Evolutionary conservation across 2,113 vertebrate genomes (phyloP).

Genomic region (Ailuropoda melanoleuca): DNA sequence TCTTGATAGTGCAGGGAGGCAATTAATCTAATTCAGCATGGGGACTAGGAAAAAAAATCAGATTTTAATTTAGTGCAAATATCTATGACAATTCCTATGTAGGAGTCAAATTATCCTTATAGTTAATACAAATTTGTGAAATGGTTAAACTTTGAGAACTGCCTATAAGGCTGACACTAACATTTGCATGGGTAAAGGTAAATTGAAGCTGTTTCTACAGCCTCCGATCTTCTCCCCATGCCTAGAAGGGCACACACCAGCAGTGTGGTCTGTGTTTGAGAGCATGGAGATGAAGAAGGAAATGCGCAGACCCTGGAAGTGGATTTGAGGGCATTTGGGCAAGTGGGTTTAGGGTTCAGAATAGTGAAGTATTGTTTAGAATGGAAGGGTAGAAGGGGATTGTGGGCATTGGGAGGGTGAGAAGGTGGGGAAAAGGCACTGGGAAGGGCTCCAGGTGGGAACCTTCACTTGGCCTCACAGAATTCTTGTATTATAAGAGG

Average conservation of each 20-base stretch:
- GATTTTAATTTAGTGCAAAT: not conserved
- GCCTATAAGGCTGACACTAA: not conserved
- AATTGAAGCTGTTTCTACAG: not conserved
- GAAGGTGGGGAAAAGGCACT: fast-evolving
- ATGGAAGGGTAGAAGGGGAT: not conserved
- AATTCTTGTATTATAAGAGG: not conserved
- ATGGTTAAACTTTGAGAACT: not conserved
- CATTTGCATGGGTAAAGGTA: not conserved
- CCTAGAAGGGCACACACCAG: not conserved
- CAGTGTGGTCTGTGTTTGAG: not conserved
- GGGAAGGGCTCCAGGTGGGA: not conserved
- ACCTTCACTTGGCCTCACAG: not conserved
- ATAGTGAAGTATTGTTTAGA: not conserved
- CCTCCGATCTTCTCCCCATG: not conserved
- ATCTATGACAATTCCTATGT: not conserved
- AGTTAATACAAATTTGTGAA: not conserved
- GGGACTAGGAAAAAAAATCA: not conserved
- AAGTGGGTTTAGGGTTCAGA: not conserved
- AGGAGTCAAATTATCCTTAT: not conserved
- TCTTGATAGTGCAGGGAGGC: not conserved
- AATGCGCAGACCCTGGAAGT: not conserved
- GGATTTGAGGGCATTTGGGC: not conserved
- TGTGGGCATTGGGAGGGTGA: not conserved
- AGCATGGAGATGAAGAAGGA: not conserved
- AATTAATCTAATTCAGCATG: not conserved